Evolutionary conservation across 2,888 invertebrate species (phyloP).

Genomic region (Drosophila anomalata): DNA sequence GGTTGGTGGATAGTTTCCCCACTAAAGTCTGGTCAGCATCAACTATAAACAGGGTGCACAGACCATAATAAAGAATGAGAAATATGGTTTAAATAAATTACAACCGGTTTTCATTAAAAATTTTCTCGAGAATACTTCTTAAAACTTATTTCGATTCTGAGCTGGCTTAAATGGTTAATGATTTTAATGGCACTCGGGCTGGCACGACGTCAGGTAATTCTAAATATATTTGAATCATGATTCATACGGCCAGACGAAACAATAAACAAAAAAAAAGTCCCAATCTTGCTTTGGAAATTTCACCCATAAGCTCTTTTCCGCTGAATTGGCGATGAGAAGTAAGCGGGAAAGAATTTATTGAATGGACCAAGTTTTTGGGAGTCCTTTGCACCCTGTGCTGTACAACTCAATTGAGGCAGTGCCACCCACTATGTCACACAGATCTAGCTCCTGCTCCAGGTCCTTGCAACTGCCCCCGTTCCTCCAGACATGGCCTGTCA

Average conservation of each 20-base stretch:
- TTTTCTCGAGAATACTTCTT: neutral
- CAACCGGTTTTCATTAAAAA: neutral
- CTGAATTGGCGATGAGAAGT: conserved; percentile 13
- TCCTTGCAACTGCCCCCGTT: conserved; percentile 2
- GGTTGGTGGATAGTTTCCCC: conserved; percentile 18
- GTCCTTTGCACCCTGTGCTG: conserved; percentile 39
- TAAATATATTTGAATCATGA: conserved; percentile 31
- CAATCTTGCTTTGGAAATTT: conserved; percentile 20
- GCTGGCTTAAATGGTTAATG: conserved; percentile 28
- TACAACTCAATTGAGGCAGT: conserved; percentile 51
- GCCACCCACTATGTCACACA: conserved; percentile 24
- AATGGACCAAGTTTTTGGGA: conserved; percentile 44
- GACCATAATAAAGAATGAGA: neutral
- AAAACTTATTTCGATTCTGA: conserved; percentile 7
- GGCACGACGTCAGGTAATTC: conserved; percentile 33
- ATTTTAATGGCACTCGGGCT: conserved; percentile 29
- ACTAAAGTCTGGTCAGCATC: neutral
- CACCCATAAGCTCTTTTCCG: conserved; percentile 8
- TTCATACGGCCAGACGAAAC: conserved; percentile 10
- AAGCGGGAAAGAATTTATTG: conserved; percentile 26
- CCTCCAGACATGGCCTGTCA: conserved; percentile 53
- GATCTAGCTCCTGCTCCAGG: conserved; percentile 18
- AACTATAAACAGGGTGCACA: conserved; percentile 29
- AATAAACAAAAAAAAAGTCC: conserved; percentile 4
- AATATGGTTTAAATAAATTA: neutral